phyloP scores from a whole-genome alignment of 2,113 vertebrate species.

The Rafetus swinhoei region DNA sequence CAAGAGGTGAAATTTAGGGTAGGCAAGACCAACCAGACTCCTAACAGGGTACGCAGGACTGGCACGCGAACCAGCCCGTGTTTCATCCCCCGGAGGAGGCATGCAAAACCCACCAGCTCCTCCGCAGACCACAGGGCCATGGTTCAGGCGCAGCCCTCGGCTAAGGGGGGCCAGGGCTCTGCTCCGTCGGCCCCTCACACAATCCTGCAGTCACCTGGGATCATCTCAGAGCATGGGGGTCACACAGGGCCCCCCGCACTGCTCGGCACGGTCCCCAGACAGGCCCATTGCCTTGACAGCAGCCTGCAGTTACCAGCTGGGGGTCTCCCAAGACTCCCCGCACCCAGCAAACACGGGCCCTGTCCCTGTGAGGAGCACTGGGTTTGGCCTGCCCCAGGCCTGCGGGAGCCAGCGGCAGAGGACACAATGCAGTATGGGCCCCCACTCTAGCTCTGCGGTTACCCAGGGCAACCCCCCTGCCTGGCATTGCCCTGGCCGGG shows the following conservation, averaged over 20 bases:
- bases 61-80: neutral
- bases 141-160: fast-evolving
- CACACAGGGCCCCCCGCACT: neutral
- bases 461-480: neutral
- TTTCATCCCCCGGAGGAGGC: neutral
- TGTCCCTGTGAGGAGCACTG: neutral
- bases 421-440: neutral
- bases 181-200: neutral
- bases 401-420: too few species aligned
- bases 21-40: too few species aligned
- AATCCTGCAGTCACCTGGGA: neutral
- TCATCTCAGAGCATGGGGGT: neutral
- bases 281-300: constrained; percentile 7
- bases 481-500: neutral
- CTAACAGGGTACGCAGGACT: too few species aligned
- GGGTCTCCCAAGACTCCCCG: fast-evolving
- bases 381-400: too few species aligned
- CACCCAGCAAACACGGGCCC: neutral
- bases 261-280: neutral
- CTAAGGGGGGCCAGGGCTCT: neutral
- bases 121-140: fast-evolving
- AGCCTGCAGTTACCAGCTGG: constrained; percentile 25
- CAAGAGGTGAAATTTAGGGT: too few species aligned
- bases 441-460: neutral
- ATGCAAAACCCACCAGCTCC: neutral